Conservation (phyloP, 1,140 invertebrate species). For the Battus philenor region DNA sequence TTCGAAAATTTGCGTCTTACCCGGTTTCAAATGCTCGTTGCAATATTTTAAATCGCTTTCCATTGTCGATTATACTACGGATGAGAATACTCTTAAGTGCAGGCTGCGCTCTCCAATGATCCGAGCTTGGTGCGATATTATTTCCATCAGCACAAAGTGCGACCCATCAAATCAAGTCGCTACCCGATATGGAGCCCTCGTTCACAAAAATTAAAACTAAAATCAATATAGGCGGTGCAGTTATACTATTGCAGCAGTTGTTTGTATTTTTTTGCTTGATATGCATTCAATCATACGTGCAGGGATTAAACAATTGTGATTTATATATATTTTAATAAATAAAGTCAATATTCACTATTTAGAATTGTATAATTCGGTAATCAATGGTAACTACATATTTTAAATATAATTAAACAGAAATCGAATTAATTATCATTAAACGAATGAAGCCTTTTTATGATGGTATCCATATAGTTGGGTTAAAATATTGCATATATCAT, state of each 20-base stretch:
- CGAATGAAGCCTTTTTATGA: too few species aligned
- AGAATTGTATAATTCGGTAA: too few species aligned
- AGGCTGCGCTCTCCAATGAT: conserved; percentile 44
- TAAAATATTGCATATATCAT: too few species aligned
- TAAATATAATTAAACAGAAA: too few species aligned
- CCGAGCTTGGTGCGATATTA: conserved; percentile 51
- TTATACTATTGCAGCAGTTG: conserved; percentile 23
- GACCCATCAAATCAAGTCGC: conserved; percentile 56
- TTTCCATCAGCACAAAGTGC: conserved; percentile 46
- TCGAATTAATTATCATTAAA: too few species aligned
- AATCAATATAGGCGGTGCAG: conserved; percentile 30
- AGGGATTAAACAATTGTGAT: too few species aligned
- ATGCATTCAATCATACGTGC: conserved; percentile 3
- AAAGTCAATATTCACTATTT: too few species aligned
- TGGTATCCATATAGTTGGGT: too few species aligned
- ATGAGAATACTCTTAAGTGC: conserved; percentile 57
- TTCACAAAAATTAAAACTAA: conserved; percentile 50
- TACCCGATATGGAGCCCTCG: conserved; percentile 25
- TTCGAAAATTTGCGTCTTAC: conserved; percentile 12
- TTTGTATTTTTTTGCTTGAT: conserved; percentile 20
- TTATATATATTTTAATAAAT: too few species aligned
- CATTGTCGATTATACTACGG: conserved; percentile 49
- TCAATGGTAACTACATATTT: too few species aligned
- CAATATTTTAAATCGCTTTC: conserved; percentile 59
- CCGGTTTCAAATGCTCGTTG: conserved; percentile 30